A percentile compares a stretch with the other conserved stretches of the same genome.
These are phyloP conservation scores for Drosophila tsacasi DNA, from an alignment of 1,140 invertebrate species.

Conservation along the genomic window DNA sequence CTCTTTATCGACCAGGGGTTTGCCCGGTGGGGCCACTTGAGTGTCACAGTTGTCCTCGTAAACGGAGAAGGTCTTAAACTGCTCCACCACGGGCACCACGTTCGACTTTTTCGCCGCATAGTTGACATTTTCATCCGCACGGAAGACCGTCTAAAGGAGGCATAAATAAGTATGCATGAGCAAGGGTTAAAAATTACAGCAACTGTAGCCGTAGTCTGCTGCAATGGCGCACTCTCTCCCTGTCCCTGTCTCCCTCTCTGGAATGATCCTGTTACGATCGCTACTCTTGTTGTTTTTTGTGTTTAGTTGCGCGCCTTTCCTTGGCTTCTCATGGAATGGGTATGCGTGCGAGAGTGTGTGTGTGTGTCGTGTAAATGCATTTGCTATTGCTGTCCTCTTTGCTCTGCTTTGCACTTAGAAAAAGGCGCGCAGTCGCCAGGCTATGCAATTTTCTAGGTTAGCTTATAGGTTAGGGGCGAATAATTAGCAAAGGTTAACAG, in stretches of 20 bases:
- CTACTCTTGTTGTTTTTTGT: constrained; percentile 40
- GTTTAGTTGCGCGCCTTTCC: constrained; percentile 63
- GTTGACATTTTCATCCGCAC: constrained; percentile 53
- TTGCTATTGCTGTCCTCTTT: constrained; percentile 44
- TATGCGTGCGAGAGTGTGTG: constrained; percentile 22
- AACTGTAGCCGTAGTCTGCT: constrained; percentile 16
- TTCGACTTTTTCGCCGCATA: constrained; percentile 68
- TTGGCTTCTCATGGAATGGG: constrained; percentile 48
- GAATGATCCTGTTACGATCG: constrained; percentile 68
- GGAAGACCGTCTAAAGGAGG: constrained; percentile 59
- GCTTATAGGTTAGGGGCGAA: constrained; percentile 53
- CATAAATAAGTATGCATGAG: constrained; percentile 11
- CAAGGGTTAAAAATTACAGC: constrained; percentile 28
- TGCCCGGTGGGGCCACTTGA: constrained; percentile 41
- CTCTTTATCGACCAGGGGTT: constrained; percentile 58
- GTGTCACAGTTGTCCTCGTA: constrained; percentile 88
- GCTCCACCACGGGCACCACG: constrained; percentile 86
- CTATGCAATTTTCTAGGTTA: constrained; percentile 70
- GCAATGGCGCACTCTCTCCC: background rate
- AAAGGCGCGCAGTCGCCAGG: constrained; percentile 56
- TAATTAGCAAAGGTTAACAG: constrained; percentile 38
- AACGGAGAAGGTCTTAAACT: constrained; percentile 90
- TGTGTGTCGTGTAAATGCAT: constrained; percentile 51
- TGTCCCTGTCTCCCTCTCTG: constrained; percentile 10
- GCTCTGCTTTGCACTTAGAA: constrained; percentile 26